A percentile compares a stretch with the other conserved stretches of the same genome.
Evolutionary conservation across 2,113 vertebrate species (phyloP).

Genomic region (Haemorhous mexicanus): DNA sequence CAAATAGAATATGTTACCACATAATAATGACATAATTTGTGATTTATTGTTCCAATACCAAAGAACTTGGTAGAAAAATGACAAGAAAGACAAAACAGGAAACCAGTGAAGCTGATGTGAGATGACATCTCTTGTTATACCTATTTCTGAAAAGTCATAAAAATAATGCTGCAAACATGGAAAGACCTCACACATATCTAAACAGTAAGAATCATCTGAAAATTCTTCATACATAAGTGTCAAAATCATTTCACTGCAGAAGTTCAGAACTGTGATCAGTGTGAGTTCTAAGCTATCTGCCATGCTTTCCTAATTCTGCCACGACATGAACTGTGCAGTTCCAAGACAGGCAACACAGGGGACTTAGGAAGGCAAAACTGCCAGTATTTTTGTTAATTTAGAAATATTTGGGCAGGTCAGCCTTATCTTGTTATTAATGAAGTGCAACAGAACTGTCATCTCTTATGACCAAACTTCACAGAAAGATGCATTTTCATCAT

Average conservation of each 20-base stretch:
- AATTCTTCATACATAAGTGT: neutral
- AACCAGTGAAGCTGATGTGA: neutral
- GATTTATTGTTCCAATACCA: neutral
- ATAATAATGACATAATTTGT: neutral
- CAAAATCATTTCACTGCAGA: neutral
- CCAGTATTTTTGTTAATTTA: neutral
- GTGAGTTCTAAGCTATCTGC: neutral
- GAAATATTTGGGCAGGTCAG: neutral
- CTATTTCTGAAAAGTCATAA: neutral
- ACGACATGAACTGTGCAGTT: rapidly evolving
- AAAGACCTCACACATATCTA: neutral
- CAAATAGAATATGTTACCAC: neutral
- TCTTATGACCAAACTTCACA: neutral
- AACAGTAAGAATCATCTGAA: neutral
- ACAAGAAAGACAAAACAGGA: neutral
- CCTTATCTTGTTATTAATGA: neutral
- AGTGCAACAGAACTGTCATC: neutral
- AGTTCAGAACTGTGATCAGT: neutral
- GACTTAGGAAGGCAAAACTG: neutral
- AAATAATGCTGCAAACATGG: neutral
- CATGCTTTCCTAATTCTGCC: neutral
- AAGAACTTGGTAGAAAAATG: neutral
- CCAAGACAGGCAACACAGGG: neutral
- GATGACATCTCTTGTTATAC: neutral
- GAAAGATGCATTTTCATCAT: neutral